Conservation (phyloP, 2,797 vertebrate species). For the Sardinella longiceps region DNA sequence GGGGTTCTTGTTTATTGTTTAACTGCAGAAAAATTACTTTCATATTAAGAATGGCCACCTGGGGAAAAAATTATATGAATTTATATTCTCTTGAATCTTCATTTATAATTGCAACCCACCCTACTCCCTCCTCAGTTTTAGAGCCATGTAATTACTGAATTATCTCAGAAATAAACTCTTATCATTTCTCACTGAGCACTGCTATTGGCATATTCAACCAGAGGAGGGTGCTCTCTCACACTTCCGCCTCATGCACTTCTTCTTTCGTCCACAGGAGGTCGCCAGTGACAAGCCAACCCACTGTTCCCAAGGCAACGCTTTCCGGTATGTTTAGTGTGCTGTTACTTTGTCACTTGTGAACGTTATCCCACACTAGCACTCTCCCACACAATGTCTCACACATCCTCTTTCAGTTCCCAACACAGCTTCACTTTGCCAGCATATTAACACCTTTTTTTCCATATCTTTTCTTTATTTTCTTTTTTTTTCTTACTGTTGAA, state of each 20-base stretch:
- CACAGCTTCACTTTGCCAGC: constrained; percentile 49
- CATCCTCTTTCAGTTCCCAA: constrained; percentile 53
- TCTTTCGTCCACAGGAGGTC: constrained; percentile 84
- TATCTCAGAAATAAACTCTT: background rate
- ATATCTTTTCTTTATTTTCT: background rate
- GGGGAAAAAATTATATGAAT: background rate
- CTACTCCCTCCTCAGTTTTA: background rate
- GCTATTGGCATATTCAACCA: constrained; percentile 52
- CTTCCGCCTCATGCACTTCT: constrained; percentile 59
- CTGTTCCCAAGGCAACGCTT: constrained; percentile 90
- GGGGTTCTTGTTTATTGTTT: background rate
- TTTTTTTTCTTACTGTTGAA: constrained; percentile 9
- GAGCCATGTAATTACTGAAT: background rate
- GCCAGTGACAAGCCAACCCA: constrained; percentile 85
- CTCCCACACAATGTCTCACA: constrained; percentile 59
- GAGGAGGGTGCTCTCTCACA: constrained; percentile 60
- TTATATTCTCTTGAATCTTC: background rate
- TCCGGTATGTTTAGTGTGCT: constrained; percentile 82
- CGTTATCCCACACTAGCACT: constrained; percentile 42
- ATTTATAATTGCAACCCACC: background rate
- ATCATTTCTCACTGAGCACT: constrained; percentile 48
- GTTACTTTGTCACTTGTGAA: constrained; percentile 56
- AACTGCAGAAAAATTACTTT: background rate
- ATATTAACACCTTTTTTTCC: background rate
- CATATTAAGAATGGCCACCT: background rate